Conservation (phyloP, 1,140 invertebrate species). For the Arion vulgaris region DNA sequence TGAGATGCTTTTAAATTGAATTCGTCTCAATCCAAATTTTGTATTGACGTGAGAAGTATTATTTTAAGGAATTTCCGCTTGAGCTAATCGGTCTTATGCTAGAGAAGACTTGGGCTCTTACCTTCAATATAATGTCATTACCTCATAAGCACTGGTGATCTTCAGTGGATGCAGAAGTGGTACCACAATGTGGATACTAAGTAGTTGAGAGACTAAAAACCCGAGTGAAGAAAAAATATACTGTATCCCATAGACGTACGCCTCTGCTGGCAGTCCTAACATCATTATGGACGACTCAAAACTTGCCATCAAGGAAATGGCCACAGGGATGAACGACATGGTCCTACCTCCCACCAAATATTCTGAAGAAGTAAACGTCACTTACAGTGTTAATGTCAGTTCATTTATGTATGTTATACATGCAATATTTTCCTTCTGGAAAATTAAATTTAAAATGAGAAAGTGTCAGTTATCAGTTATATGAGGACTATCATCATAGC, state of each 20-base stretch:
- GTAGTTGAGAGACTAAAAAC: slow-evolving; percentile 56
- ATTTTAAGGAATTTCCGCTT: no score
- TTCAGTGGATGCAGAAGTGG: slow-evolving; percentile 70
- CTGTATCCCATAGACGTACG: slow-evolving; percentile 59
- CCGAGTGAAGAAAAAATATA: slow-evolving; percentile 47
- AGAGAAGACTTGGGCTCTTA: no score
- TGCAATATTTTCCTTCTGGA: no score
- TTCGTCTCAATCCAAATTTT: no score
- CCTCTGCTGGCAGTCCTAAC: slow-evolving; percentile 62
- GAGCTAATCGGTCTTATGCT: no score
- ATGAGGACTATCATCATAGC: no score
- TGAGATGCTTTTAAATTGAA: no score
- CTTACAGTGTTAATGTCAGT: no score
- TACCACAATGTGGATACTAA: slow-evolving; percentile 61
- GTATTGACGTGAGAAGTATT: no score
- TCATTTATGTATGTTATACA: no score
- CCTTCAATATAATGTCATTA: slow-evolving; percentile 35
- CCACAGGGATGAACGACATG: slow-evolving; percentile 61
- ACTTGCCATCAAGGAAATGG: slow-evolving; percentile 62
- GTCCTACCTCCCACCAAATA: slow-evolving; percentile 81
- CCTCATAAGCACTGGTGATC: slow-evolving; percentile 72
- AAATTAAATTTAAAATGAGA: no score
- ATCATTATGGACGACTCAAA: slow-evolving; percentile 73
- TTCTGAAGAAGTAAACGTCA: slow-evolving; percentile 72
- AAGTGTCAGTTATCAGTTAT: no score